Base-by-base conservation (phyloP, 2,797 vertebrate genomes). In the Salarias fasciatus region DNA sequence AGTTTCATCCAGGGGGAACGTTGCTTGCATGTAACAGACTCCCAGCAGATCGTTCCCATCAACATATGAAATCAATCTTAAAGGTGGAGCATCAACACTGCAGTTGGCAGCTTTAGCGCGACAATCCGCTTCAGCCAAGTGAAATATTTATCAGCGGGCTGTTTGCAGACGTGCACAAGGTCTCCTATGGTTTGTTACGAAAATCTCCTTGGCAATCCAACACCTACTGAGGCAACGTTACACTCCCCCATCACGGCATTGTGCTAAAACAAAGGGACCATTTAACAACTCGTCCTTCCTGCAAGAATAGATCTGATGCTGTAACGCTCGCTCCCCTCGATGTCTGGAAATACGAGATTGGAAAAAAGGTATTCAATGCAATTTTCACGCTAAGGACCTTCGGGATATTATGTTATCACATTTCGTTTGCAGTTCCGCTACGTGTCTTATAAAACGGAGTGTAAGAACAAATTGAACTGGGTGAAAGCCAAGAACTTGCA, bases 141-240 rank as follows among this genome's bases (percentile, higher is more conserved):
- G 52, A 87, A 86, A 88, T 75, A 84, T 89, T 83, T 42, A 87
- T 83, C 70, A 77, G 55, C 44, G n/a, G 12, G 35, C 10, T 69
- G 44, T 3, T 54, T 45, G 58, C 53, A 45, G 9, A 31, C 66
- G 64, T 64, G 46, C 46, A 35, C 43, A 41, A 49, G 2, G n/a
- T 35, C 42, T 54, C 49, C 30, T 40, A 13, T 40, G 46, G 66
- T 70, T 79, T 69, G 53, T 75, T 55, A 5, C 43, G 0, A 38
- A 54, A 50, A 53, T 75, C 18, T 15, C 40, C 47, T 9, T 41
- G 41, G 73, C 54, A 79, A 83, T 50, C 55, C 38, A 75, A 83
- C 74, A 80, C 76, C 69, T 40, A 8, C 44, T 47, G 37, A 73
- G 6, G 68, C 57, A 82, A 81, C 1, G 0, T 50, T 52, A 82